Percentiles rank a stretch among this genome's conserved stretches.
Conservation (phyloP, 2,797 vertebrate genomes). For the Gouania willdenowi region DNA sequence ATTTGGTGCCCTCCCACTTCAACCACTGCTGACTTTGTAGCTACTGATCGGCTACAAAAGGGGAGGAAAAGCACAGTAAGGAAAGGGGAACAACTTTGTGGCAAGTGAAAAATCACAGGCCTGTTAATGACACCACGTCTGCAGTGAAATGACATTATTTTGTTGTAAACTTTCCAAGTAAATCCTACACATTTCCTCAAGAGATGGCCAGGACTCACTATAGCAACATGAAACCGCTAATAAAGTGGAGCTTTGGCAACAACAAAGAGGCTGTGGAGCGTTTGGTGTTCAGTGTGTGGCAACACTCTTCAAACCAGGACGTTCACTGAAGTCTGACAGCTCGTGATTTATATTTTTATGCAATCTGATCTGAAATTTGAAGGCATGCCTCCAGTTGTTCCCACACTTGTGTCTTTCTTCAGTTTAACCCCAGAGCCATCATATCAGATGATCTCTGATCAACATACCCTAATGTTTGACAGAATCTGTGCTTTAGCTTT, state of each 20-base stretch:
- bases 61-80: background rate
- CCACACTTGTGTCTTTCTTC: background rate
- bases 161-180: background rate
- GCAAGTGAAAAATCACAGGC: conserved; percentile 16
- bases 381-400: conserved; percentile 1
- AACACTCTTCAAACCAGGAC: background rate
- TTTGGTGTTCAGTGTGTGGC: background rate
- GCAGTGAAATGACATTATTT: conserved; percentile 23
- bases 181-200: conserved; percentile 1
- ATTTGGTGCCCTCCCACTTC: conserved; percentile 37
- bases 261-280: background rate
- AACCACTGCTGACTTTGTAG: conserved; percentile 43
- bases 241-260: background rate
- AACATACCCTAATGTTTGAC: background rate
- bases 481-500: too few relatives aligned
- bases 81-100: background rate
- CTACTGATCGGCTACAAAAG: conserved; percentile 22
- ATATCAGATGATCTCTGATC: conserved; percentile 7
- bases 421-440: background rate
- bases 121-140: conserved; percentile 21
- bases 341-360: conserved; percentile 12
- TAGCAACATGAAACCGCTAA: conserved; percentile 13
- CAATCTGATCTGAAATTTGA: conserved; percentile 19
- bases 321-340: conserved; percentile 8
- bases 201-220: conserved; percentile 26